Percentiles rank a stretch among this genome's conserved stretches.
These are phyloP conservation scores for Caenorhabditis briggsae DNA, from an alignment of 1,140 invertebrate genomes.

Conservation along the genomic window DNA sequence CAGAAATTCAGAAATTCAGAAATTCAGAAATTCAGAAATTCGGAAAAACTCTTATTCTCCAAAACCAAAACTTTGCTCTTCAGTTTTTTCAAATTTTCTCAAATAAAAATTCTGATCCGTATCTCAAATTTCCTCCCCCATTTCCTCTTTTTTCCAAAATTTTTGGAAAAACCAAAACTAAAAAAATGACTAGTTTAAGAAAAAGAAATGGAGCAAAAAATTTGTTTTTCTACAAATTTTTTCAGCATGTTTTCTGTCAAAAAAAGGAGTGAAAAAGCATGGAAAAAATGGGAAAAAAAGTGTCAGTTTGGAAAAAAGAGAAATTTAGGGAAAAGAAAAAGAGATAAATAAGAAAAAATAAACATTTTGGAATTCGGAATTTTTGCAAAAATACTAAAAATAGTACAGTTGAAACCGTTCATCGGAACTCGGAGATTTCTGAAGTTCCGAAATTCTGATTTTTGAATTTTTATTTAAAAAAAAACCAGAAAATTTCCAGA, in stretches of 20 bases:
- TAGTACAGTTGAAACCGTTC: too few species aligned
- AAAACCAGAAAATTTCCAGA: too few species aligned
- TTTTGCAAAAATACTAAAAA: neutral
- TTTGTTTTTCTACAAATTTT: constrained; percentile 8
- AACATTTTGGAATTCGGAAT: constrained; percentile 7
- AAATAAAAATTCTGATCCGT: neutral
- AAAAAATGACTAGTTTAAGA: neutral
- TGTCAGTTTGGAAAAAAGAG: neutral
- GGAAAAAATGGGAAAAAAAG: neutral
- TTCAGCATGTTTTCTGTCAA: neutral
- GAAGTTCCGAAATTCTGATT: too few species aligned
- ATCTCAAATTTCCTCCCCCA: constrained; percentile 5
- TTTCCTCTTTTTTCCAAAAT: neutral
- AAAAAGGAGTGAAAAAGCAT: neutral
- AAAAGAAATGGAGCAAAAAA: neutral
- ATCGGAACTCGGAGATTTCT: too few species aligned
- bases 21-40: too few species aligned
- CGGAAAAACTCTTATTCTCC: neutral
- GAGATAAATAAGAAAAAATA: constrained; percentile 23
- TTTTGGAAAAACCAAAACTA: neutral
- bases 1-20: too few species aligned
- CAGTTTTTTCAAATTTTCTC: neutral
- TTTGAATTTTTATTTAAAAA: too few species aligned
- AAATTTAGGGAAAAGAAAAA: neutral
- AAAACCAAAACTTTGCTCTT: neutral